phyloP scores from a whole-genome alignment of 2,888 invertebrate genomes.

The Archips crataeganus region DNA sequence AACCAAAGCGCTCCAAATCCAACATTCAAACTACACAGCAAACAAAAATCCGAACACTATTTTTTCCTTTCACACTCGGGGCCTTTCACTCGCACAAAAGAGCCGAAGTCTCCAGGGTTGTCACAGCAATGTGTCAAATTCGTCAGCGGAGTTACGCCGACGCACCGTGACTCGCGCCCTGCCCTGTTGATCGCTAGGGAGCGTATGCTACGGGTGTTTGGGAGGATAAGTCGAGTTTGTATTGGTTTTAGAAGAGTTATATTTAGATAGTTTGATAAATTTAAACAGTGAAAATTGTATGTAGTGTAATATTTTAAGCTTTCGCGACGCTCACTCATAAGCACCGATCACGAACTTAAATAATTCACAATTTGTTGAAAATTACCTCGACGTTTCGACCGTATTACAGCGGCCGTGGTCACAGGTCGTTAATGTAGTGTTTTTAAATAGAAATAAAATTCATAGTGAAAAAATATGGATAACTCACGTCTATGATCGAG shows the following conservation, averaged over 20 bases:
- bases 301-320: too few species aligned
- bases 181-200: constrained; percentile 72
- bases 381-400: too few species aligned
- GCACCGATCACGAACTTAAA: too few species aligned
- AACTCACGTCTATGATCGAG: too few species aligned
- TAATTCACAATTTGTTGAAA: too few species aligned
- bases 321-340: too few species aligned
- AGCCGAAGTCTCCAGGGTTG: constrained; percentile 46
- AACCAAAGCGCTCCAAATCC: neutral
- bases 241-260: neutral
- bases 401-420: too few species aligned
- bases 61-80: constrained; percentile 33
- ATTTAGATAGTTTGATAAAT: too few species aligned
- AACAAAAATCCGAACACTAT: constrained; percentile 21
- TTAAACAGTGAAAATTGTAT: too few species aligned
- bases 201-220: constrained; percentile 19
- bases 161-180: constrained; percentile 56
- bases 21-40: neutral
- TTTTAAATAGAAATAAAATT: too few species aligned
- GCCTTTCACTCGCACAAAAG: constrained; percentile 35
- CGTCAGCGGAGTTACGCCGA: constrained; percentile 38
- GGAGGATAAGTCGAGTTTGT: neutral
- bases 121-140: constrained; percentile 46
- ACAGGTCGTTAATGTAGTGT: too few species aligned
- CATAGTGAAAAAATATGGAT: too few species aligned